These are phyloP conservation scores for Acanthurus lineatus DNA, from an alignment of 2,797 vertebrate genomes.

Conservation along the genomic window DNA sequence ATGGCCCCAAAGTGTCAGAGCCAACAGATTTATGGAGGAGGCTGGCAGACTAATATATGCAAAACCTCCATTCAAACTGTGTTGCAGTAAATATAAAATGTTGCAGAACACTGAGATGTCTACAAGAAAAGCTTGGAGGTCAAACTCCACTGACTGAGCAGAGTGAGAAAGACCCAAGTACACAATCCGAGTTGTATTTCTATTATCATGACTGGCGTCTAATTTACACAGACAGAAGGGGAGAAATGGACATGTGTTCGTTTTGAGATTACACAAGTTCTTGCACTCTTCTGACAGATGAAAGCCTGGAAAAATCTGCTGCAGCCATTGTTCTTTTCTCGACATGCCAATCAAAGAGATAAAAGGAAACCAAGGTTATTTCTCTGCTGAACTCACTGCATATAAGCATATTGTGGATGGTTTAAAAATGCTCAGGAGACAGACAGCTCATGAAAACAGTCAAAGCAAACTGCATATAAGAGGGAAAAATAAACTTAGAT, in stretches of 20 bases:
- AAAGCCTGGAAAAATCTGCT: slow-evolving; percentile 32
- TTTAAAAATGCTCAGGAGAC: background rate
- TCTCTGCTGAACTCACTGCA: slow-evolving; percentile 24
- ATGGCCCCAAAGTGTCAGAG: slow-evolving; percentile 35
- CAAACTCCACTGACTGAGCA: slow-evolving; percentile 32
- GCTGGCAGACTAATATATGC: slow-evolving; percentile 35
- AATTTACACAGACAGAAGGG: slow-evolving; percentile 29
- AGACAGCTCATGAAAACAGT: background rate
- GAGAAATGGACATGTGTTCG: slow-evolving; percentile 50
- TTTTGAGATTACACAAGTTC: slow-evolving; percentile 61
- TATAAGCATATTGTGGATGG: background rate
- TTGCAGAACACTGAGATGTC: slow-evolving; percentile 25
- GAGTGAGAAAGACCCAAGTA: slow-evolving; percentile 15
- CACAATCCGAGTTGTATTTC: slow-evolving; percentile 24
- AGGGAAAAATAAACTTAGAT: background rate
- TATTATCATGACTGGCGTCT: slow-evolving; percentile 50
- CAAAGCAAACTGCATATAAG: slow-evolving; percentile 1
- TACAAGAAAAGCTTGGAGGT: slow-evolving; percentile 39
- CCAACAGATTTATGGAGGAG: slow-evolving; percentile 35
- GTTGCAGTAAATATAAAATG: slow-evolving; percentile 22
- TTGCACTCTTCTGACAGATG: slow-evolving; percentile 43
- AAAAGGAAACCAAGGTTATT: slow-evolving; percentile 38
- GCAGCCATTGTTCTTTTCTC: slow-evolving; percentile 51
- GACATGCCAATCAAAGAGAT: slow-evolving; percentile 61
- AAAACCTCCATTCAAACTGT: slow-evolving; percentile 34